Percentiles rank a stretch among this genome's conserved stretches.
Evolutionary conservation across 2,797 vertebrate species (phyloP).

Genomic region (Helicolenus hilgendorfi): DNA sequence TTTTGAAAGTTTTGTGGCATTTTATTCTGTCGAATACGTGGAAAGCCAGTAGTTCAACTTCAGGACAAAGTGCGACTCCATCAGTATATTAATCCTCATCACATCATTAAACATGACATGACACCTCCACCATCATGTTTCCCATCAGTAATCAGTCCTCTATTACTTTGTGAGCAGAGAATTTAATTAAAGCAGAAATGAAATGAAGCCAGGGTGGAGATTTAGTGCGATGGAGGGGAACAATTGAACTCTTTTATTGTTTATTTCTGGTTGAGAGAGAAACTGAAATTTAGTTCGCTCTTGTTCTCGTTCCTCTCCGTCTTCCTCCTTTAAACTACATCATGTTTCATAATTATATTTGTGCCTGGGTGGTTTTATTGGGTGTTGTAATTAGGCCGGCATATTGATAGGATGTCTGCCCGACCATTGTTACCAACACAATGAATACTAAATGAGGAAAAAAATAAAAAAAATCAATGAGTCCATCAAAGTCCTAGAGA

Average conservation of each 20-base stretch:
- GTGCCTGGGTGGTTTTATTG: background rate
- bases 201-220: background rate
- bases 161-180: background rate
- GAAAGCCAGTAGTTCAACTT: background rate
- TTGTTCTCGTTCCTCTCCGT: background rate
- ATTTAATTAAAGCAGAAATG: background rate
- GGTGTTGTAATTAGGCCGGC: background rate
- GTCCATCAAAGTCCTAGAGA: background rate
- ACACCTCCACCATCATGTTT: background rate
- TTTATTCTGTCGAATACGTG: background rate
- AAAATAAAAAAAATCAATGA: constrained; percentile 2
- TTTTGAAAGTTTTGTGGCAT: background rate
- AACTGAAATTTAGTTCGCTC: background rate
- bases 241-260: background rate
- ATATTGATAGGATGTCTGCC: background rate
- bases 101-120: background rate
- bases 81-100: background rate
- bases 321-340: background rate
- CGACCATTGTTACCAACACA: background rate
- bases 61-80: background rate
- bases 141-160: background rate
- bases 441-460: constrained; percentile 4
- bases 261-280: background rate
- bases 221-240: background rate
- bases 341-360: constrained; percentile 10